Evolutionary conservation across 2,888 invertebrate genomes (phyloP), one percentile per base, ranked within the genome.

Genomic region (Agapostemon virescens): DNA sequence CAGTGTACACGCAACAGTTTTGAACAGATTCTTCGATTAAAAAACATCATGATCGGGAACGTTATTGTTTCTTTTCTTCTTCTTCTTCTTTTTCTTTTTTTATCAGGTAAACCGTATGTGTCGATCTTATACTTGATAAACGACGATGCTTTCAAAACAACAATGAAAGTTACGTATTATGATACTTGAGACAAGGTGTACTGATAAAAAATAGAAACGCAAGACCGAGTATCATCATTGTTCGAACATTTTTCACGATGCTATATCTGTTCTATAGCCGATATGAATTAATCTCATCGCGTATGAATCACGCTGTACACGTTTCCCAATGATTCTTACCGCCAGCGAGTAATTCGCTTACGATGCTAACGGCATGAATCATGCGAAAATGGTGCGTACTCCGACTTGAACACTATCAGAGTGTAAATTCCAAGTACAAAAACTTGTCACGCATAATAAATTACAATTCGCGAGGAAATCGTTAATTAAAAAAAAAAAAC

Each of bases 371-470:
- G 36, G 36, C 63, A 63, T n/a, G 63, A 36, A 63, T 63, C 63
- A 15, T 63, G 11, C 5, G 36, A 63, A 36, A 63, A 63, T 36
- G 2, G n/a, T 63, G 63, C 61, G 20, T 55, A 30, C 42, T 66
- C 58, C 49, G 66, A 49, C 58, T 71, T 55, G 64, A 63, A 63
- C 70, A 49, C 45, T 13, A 36, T 33, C 52, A 15, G 9, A 17
- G n/a, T 58, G 42, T 67, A 67, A 77, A 45, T 49, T 77, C 33
- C 61, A 74, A 76, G 67, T 85, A 83, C 61, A 77, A 73, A 85
- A 85, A 77, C 73, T 75, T 74, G 36, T 78, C 76, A 74, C 49
- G 20, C 52, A n/a, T 70, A 86, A 87, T 82, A 86, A 86, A 82
- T 86, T 86, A 87, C 66, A 66, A 79, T 80, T 55, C 61, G 64